These are phyloP conservation scores for Microcebus ravelobensis DNA, from an alignment of 2,113 vertebrate genomes.

Conservation along the genomic window DNA sequence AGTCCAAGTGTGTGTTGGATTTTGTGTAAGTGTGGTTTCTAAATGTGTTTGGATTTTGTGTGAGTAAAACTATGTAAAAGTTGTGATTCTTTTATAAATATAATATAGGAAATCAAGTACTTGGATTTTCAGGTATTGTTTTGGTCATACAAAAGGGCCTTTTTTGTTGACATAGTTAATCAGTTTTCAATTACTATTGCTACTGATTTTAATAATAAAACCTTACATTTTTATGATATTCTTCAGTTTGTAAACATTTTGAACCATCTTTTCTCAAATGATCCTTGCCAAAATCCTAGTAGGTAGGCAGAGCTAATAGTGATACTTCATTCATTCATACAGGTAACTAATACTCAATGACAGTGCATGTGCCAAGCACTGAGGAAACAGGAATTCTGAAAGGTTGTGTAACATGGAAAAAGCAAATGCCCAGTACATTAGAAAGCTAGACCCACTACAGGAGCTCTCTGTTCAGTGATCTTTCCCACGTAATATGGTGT, in stretches of 20 bases:
- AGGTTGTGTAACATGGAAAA: not conserved
- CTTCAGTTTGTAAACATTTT: not conserved
- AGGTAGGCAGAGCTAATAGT: not conserved
- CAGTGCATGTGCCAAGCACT: not conserved
- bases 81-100: not conserved
- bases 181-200: not conserved
- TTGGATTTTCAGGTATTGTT: slow-evolving; percentile 6
- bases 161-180: not conserved
- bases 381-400: not conserved
- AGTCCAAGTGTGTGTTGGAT: too few species aligned
- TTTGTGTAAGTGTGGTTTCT: not conserved
- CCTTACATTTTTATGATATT: not conserved
- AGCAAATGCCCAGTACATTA: not conserved
- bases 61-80: not conserved
- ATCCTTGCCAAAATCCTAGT: not conserved
- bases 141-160: not conserved
- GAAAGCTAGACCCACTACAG: not conserved
- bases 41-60: not conserved
- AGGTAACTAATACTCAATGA: not conserved
- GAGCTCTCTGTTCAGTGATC: not conserved
- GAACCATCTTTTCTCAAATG: not conserved
- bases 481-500: not conserved
- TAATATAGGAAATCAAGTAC: not conserved
- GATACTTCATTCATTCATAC: not conserved
- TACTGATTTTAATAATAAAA: not conserved